Conservation (phyloP, 2,888 invertebrate genomes). For the Prosopocoilus inquinatus region DNA sequence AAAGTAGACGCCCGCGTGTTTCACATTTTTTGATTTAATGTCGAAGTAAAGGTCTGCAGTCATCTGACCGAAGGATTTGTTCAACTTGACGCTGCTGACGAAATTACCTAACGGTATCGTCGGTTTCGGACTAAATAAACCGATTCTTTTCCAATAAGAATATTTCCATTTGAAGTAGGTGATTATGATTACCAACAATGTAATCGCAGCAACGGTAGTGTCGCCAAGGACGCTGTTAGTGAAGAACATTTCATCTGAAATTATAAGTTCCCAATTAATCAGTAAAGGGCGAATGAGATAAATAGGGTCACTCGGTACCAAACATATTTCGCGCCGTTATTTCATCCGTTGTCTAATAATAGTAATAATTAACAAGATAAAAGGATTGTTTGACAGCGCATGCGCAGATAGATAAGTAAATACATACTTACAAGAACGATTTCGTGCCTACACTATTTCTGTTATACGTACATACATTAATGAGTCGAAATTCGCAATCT, state of each 20-base stretch:
- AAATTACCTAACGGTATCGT: slow-evolving; percentile 36
- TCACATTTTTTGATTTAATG: slow-evolving; percentile 22
- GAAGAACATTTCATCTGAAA: background rate
- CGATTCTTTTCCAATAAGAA: slow-evolving; percentile 34
- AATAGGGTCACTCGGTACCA: too few species aligned
- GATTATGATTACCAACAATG: slow-evolving; percentile 5
- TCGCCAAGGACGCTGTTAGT: background rate
- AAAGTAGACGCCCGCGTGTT: slow-evolving; percentile 30
- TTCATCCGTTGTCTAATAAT: too few species aligned
- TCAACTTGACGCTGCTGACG: slow-evolving; percentile 4
- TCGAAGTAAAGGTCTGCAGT: slow-evolving; percentile 21
- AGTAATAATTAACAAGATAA: too few species aligned
- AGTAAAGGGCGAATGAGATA: too few species aligned
- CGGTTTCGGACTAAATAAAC: slow-evolving; percentile 26
- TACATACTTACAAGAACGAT: too few species aligned
- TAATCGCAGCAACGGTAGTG: background rate
- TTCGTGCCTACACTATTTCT: too few species aligned
- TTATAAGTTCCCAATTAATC: too few species aligned
- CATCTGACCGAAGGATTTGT: slow-evolving; percentile 16
- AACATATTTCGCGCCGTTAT: too few species aligned
- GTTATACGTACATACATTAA: too few species aligned
- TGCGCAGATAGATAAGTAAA: too few species aligned
- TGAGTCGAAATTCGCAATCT: too few species aligned
- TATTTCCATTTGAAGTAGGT: slow-evolving; percentile 27
- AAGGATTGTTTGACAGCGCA: too few species aligned